A percentile compares a stretch with the other conserved stretches of the same genome.
phyloP scores from a whole-genome alignment of 2,888 invertebrate genomes.

The Heteromyza rotundicornis region DNA sequence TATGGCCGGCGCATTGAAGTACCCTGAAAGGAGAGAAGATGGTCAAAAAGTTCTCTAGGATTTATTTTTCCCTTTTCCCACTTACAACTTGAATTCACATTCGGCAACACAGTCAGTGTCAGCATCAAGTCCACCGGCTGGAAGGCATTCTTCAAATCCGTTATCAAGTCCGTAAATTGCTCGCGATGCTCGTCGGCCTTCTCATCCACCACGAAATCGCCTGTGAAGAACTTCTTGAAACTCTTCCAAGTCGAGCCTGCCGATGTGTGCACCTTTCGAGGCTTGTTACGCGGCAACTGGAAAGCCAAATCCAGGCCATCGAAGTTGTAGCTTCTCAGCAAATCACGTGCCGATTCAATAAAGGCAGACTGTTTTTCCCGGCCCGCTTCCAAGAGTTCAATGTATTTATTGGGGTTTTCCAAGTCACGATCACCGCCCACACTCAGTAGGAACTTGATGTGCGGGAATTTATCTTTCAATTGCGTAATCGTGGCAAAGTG shows the following conservation, averaged over 20 bases:
- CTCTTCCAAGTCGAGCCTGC: conserved; percentile 74
- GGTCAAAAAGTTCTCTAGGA: no score
- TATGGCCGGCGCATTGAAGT: conserved; percentile 76
- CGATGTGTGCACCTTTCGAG: conserved; percentile 75
- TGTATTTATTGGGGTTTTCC: conserved; percentile 73
- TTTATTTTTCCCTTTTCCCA: conserved; percentile 26
- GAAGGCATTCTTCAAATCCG: conserved; percentile 74
- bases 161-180: conserved; percentile 76
- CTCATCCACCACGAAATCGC: conserved; percentile 74
- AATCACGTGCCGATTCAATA: conserved; percentile 74
- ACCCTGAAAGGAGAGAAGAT: conserved; percentile 66
- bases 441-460: conserved; percentile 74
- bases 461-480: conserved; percentile 73
- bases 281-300: conserved; percentile 80
- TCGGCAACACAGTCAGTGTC: conserved; percentile 75
- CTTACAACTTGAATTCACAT: conserved; percentile 77
- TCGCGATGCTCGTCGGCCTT: conserved; percentile 79
- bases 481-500: conserved; percentile 76
- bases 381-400: conserved; percentile 72
- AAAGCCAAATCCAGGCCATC: conserved; percentile 88
- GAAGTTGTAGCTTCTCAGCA: conserved; percentile 79
- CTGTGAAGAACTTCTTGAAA: conserved; percentile 77
- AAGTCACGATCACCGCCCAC: conserved; percentile 78
- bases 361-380: conserved; percentile 72
- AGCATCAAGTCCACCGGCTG: conserved; percentile 71